Evolutionary conservation across 2,888 invertebrate species (phyloP).

Genomic region (Lysandra coridon): DNA sequence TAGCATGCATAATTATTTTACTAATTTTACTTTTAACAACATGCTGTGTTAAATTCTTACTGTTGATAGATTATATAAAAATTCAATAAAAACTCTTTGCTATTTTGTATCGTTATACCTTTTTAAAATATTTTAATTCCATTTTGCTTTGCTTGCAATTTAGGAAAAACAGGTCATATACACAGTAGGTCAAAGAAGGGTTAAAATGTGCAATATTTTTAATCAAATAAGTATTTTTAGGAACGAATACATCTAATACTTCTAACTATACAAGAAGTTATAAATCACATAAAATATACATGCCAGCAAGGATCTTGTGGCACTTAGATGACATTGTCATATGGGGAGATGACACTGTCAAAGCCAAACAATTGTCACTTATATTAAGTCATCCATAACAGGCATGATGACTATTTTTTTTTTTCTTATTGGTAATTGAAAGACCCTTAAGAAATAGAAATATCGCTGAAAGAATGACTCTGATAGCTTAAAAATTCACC

Average conservation of each 20-base stretch:
- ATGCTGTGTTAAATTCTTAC: not conserved
- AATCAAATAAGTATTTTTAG: not conserved
- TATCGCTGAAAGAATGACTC: no score
- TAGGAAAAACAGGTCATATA: slow-evolving; percentile 36
- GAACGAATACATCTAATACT: not conserved
- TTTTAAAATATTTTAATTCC: slow-evolving; percentile 74
- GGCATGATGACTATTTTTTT: no score
- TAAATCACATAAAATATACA: not conserved
- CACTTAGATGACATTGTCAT: not conserved
- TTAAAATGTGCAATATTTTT: not conserved
- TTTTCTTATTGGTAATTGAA: no score
- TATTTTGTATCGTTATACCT: slow-evolving; percentile 53
- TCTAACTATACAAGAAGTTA: not conserved
- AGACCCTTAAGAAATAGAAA: no score
- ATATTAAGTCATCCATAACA: not conserved
- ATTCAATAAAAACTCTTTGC: not conserved
- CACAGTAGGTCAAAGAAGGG: not conserved
- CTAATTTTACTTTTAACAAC: not conserved
- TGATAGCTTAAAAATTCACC: no score
- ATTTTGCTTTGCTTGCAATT: slow-evolving; percentile 73
- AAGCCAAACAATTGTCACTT: not conserved
- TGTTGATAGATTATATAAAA: not conserved
- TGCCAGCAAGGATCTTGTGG: not conserved
- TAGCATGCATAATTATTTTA: not conserved
- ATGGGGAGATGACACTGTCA: not conserved